Base-by-base conservation (phyloP, 2,113 vertebrate genomes). In the Cyanoramphus novaezelandiae region DNA sequence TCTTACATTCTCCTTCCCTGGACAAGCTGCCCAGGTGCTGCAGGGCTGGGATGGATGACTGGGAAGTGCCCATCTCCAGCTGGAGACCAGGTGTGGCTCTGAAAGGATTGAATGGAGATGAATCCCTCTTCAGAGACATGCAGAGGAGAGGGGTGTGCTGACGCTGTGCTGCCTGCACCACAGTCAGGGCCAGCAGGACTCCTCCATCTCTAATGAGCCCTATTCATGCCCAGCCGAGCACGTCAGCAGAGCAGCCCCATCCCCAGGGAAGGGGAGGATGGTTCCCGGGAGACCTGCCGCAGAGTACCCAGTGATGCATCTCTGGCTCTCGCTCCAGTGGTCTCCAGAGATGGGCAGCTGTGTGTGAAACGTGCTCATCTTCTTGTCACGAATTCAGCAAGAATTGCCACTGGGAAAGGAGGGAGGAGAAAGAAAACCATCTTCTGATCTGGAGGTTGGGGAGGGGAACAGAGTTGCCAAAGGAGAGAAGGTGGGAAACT, bases 331-430 rank as follows among this genome's bases (percentile, higher is more conserved):
- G 4, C 94, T 91, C 64, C 82, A 80, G 25, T 18, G 60, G 10
- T 46, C 91, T 71, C 77, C 3, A 1, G 69, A 68, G 77, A 89
- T 82, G 80, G 83, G 94, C 93, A 95, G 64, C 77, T 89, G 3
- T 8, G 76, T 96, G 91, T 92, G 89, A 95, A 97, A 95, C 2
- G 0, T 8, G 47, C 8, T 89, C 55, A 91, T 29, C 25, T 86
- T 86, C 81, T 24, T 47, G 29, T 37, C 29, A 57, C 46, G 4
- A 82, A 69, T 84, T 87, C 86, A 72, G 46, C 14, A n/a, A 68
- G 81, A 82, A 79, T 78, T 53, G 25, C 64, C 5, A 7, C 8
- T 0, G 2, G 64, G 44, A 82, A 55, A 41, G 62, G 53, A 77
- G 27, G n/a, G 41, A 86, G 7, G 60, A 57, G 70, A 27, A 75